A percentile compares a stretch with the other conserved stretches of the same genome.
Conservation (phyloP, 1,140 invertebrate species). For the Drosophila sechellia region DNA sequence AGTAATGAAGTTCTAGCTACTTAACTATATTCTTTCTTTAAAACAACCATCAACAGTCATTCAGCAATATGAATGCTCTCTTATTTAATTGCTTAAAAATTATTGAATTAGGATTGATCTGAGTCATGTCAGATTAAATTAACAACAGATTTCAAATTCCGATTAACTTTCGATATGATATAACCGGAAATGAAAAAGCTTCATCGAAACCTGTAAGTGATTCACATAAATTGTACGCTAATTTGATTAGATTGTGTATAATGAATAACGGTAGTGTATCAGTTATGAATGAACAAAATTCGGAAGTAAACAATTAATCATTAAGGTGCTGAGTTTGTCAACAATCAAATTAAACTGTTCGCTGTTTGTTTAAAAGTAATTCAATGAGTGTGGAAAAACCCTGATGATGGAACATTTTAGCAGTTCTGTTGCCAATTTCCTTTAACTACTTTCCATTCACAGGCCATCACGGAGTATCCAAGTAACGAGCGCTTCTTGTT, state of each 20-base stretch:
- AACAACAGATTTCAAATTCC: neutral
- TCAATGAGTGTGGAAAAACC: neutral
- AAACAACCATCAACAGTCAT: neutral
- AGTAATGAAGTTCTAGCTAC: neutral
- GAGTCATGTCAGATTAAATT: neutral
- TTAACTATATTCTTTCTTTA: neutral
- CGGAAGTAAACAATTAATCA: slow-evolving; percentile 43
- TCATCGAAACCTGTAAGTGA: slow-evolving; percentile 22
- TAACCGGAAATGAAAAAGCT: neutral
- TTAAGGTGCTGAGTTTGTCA: slow-evolving; percentile 9
- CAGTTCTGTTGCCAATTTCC: neutral
- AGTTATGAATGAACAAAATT: slow-evolving; percentile 26
- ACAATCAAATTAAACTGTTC: neutral
- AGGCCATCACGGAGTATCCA: slow-evolving; percentile 16
- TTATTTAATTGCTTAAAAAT: neutral
- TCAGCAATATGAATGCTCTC: slow-evolving; percentile 5
- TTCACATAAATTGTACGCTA: slow-evolving; percentile 13
- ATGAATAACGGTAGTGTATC: slow-evolving; percentile 23
- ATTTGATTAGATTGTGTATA: slow-evolving; percentile 40
- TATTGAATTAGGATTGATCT: neutral
- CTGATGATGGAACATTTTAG: neutral
- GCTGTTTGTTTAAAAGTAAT: neutral
- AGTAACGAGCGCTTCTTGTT: slow-evolving; percentile 29
- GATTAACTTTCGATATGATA: neutral
- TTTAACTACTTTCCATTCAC: neutral